phyloP scores from a whole-genome alignment of 2,888 invertebrate genomes.

The Oligia fasciuncula region DNA sequence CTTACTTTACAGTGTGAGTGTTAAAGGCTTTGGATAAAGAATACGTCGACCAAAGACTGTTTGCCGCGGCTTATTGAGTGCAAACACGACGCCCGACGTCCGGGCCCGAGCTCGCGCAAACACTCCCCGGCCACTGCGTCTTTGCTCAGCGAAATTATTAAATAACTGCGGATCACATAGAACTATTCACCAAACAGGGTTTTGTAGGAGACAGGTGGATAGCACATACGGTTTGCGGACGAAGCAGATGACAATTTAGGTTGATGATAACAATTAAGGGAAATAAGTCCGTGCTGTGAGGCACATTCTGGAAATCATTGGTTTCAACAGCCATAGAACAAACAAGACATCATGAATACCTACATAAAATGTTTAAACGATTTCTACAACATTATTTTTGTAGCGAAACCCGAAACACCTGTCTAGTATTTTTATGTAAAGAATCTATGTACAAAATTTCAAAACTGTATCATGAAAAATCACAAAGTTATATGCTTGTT shows the following conservation, averaged over 20 bases:
- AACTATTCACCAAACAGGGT: conserved; percentile 53
- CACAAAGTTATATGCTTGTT: no score
- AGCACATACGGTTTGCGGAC: conserved; percentile 36
- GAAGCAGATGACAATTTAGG: conserved; percentile 17
- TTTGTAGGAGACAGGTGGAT: conserved; percentile 33
- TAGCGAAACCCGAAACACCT: no score
- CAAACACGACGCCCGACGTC: conserved; percentile 73
- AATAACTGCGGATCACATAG: conserved; percentile 62
- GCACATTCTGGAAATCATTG: conserved; percentile 9
- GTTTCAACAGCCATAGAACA: background rate
- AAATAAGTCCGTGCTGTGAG: conserved; percentile 12
- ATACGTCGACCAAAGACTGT: conserved; percentile 74
- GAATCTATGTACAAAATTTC: no score
- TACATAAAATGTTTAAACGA: background rate
- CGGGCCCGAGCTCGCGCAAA: conserved; percentile 65
- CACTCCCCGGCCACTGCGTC: conserved; percentile 63
- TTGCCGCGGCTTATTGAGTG: conserved; percentile 82
- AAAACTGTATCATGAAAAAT: no score
- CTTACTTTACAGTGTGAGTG: conserved; percentile 57
- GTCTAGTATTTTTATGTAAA: no score
- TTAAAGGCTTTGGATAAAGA: conserved; percentile 69
- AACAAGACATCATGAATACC: background rate
- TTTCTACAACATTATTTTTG: background rate
- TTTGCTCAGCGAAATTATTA: conserved; percentile 71
- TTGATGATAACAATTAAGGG: conserved; percentile 9